phyloP scores from a whole-genome alignment of 1,140 invertebrate genomes.

The Heliconius nattereri region DNA sequence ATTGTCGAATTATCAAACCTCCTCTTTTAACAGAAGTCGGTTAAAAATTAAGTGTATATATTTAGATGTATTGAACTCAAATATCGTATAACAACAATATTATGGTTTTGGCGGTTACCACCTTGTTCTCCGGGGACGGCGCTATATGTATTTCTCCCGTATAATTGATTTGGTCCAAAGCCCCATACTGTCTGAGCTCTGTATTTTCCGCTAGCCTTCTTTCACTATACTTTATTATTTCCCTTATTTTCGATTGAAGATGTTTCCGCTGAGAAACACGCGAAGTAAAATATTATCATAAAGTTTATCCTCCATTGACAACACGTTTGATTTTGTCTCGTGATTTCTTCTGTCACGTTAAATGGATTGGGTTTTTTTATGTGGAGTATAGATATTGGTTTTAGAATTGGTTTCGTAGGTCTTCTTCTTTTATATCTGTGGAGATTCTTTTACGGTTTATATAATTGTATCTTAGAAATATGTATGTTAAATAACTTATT shows the following conservation, averaged over 20 bases:
- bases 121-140: too few relatives aligned
- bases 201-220: conserved; percentile 36
- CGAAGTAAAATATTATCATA: conserved; percentile 31
- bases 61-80: too few relatives aligned
- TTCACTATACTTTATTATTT: conserved; percentile 27
- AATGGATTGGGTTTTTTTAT: conserved; percentile 5
- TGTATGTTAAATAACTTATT: too few relatives aligned
- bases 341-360: conserved; percentile 7
- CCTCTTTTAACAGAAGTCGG: too few relatives aligned
- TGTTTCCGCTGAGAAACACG: conserved; percentile 24
- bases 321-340: conserved; percentile 20
- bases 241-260: conserved; percentile 32
- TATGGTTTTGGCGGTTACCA: too few relatives aligned
- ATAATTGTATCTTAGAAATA: not conserved
- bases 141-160: not conserved
- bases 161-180: conserved; percentile 38
- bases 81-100: too few relatives aligned
- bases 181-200: conserved; percentile 26
- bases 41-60: too few relatives aligned
- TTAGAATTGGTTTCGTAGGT: too few relatives aligned
- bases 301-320: conserved; percentile 21
- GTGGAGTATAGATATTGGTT: not conserved
- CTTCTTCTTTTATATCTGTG: not conserved
- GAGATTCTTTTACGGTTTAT: not conserved
- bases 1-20: too few relatives aligned